Evolutionary conservation across 2,888 invertebrate genomes (phyloP).

Genomic region (Eueremaeus valkanovi): DNA sequence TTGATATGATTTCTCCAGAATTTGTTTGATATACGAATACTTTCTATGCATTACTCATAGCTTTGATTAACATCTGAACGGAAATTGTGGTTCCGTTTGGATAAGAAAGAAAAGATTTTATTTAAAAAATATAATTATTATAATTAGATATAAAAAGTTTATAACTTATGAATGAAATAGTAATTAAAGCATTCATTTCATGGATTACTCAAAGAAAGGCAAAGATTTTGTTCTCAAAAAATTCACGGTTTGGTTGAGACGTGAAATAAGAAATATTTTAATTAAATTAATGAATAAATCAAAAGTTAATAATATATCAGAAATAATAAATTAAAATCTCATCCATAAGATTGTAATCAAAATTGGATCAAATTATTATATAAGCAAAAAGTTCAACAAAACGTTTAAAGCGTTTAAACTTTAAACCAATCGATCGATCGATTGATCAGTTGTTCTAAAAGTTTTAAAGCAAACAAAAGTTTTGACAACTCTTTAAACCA

Average conservation of each 20-base stretch:
- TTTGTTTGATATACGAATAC: too few species aligned
- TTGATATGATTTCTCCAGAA: neutral
- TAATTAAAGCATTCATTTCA: neutral
- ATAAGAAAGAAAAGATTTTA: neutral
- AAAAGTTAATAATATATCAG: neutral
- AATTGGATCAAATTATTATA: too few species aligned
- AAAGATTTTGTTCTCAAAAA: constrained; percentile 4
- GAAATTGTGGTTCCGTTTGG: neutral
- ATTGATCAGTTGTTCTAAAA: too few species aligned
- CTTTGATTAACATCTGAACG: neutral
- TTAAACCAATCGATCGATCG: too few species aligned
- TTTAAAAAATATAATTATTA: neutral
- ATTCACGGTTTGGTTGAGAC: neutral
- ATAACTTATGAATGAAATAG: neutral
- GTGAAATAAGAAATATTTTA: neutral
- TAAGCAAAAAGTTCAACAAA: too few species aligned
- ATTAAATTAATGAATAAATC: neutral
- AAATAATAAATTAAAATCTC: too few species aligned
- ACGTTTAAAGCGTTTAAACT: too few species aligned
- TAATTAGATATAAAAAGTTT: neutral
- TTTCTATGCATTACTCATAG: neutral
- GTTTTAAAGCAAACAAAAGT: too few species aligned
- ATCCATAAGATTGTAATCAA: too few species aligned
- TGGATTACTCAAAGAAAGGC: neutral
- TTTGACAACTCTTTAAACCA: too few species aligned